Evolutionary conservation across 2,113 vertebrate species (phyloP).

Genomic region (Lasiurus borealis): DNA sequence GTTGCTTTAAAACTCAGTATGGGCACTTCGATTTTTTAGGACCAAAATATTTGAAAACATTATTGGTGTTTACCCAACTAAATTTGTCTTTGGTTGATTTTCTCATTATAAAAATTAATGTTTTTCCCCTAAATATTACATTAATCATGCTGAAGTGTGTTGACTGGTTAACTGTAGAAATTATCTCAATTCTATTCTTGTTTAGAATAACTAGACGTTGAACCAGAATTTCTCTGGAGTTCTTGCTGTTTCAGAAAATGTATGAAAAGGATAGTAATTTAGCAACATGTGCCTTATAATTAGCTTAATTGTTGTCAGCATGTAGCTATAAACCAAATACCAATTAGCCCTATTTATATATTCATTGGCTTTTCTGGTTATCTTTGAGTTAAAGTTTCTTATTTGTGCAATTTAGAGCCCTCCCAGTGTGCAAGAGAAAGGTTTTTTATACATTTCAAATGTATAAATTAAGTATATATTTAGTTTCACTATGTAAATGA

Average conservation of each 20-base stretch:
- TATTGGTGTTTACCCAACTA: background rate
- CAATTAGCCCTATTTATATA: conserved; percentile 84
- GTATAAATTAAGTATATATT: conserved; percentile 80
- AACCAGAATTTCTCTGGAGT: conserved; percentile 78
- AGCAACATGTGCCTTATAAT: conserved; percentile 84
- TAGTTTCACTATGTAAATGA: conserved; percentile 82
- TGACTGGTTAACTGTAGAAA: conserved; percentile 69
- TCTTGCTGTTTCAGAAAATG: conserved; percentile 74
- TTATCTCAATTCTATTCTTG: conserved; percentile 62
- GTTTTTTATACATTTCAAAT: conserved; percentile 73
- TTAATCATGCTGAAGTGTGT: background rate
- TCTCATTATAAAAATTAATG: conserved; percentile 11
- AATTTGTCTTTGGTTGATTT: conserved; percentile 39
- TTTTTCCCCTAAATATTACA: conserved; percentile 35
- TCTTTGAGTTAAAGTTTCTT: conserved; percentile 83
- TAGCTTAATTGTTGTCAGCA: conserved; percentile 87
- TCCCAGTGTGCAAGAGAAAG: conserved; percentile 69
- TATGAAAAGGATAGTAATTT: conserved; percentile 85
- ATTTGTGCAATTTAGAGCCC: conserved; percentile 71
- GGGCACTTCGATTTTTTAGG: background rate
- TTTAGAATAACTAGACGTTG: conserved; percentile 78
- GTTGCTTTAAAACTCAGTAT: conserved; percentile 11
- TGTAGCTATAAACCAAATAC: conserved; percentile 86
- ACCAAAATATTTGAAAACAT: background rate
- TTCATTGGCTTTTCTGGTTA: conserved; percentile 78